These are phyloP conservation scores for Muschampia plurimacula DNA, from an alignment of 2,888 invertebrate genomes.

Conservation along the genomic window DNA sequence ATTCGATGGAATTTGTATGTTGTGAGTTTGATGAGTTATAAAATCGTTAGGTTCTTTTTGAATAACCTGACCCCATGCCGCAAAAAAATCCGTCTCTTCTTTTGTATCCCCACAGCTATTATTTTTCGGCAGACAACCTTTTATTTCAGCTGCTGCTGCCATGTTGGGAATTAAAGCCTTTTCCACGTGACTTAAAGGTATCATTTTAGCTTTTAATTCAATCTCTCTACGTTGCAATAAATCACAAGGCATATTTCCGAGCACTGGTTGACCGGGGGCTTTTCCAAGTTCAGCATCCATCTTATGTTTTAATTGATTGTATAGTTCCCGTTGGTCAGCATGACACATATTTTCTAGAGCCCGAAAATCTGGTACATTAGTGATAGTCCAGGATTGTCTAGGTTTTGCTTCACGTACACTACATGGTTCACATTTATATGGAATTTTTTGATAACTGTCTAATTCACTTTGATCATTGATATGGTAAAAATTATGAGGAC, in stretches of 20 bases:
- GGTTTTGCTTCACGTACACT: constrained; percentile 75
- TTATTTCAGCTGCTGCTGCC: constrained; percentile 71
- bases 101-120: constrained; percentile 82
- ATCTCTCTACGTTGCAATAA: constrained; percentile 75
- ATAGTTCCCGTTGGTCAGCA: constrained; percentile 75
- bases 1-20: constrained; percentile 74
- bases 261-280: constrained; percentile 70
- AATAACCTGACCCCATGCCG: constrained; percentile 84
- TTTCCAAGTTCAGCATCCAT: constrained; percentile 80
- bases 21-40: constrained; percentile 81
- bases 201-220: constrained; percentile 81
- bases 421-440: constrained; percentile 76
- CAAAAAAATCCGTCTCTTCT: constrained; percentile 83
- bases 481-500: constrained; percentile 73
- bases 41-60: constrained; percentile 83
- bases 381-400: constrained; percentile 82
- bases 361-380: constrained; percentile 76
- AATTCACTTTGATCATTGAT: constrained; percentile 72
- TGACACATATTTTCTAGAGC: constrained; percentile 75
- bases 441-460: constrained; percentile 69
- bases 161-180: constrained; percentile 79
- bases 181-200: constrained; percentile 80
- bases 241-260: constrained; percentile 70
- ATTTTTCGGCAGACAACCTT: constrained; percentile 75
- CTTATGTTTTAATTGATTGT: constrained; percentile 77